Evolutionary conservation across 2,113 vertebrate species (phyloP).

Genomic region (chimpanzee (Pan troglodytes)): DNA sequence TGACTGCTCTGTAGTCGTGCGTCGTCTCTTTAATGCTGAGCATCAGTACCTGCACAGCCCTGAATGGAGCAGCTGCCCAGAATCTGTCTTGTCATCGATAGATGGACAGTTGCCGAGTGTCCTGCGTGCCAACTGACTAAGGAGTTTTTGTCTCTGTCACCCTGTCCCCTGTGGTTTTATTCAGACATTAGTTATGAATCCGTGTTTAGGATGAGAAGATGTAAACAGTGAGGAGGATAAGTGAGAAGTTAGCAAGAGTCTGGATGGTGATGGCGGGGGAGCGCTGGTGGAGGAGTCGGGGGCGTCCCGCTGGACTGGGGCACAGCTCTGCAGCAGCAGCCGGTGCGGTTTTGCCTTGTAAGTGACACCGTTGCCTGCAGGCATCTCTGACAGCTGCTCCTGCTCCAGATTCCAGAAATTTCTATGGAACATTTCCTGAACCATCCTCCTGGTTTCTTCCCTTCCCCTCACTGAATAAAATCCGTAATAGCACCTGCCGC

Average conservation of each 20-base stretch:
- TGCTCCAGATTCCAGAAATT: conserved; percentile 46
- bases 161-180: rapidly evolving
- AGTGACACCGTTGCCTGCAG: background rate
- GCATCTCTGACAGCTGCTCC: conserved; percentile 47
- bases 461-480: background rate
- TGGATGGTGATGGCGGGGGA: rapidly evolving
- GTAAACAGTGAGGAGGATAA: rapidly evolving
- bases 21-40: background rate
- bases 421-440: background rate
- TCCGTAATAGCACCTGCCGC: background rate
- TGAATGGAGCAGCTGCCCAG: background rate
- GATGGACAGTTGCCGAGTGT: rapidly evolving
- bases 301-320: rapidly evolving
- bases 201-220: background rate
- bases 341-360: background rate
- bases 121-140: rapidly evolving
- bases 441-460: background rate
- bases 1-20: rapidly evolving
- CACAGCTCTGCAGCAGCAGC: background rate
- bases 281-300: background rate
- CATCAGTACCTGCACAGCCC: background rate
- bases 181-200: background rate
- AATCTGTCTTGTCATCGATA: background rate
- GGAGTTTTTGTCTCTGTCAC: rapidly evolving
- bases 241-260: background rate